Evolutionary conservation across 2,797 vertebrate genomes (phyloP).

Genomic region (Ctenochaetus hawaiiensis): DNA sequence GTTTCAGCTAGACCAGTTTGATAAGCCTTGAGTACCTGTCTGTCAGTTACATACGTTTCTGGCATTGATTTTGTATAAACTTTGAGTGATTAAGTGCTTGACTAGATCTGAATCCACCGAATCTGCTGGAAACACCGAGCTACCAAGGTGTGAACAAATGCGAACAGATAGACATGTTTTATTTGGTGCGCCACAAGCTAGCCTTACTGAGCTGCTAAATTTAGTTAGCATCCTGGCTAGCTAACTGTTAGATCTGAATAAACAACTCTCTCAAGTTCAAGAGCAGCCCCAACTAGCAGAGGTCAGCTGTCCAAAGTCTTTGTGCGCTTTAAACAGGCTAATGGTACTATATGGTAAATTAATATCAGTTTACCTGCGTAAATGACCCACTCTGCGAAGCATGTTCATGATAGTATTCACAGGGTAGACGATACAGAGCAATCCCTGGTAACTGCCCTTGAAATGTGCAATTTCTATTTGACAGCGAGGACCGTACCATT

Average conservation of each 20-base stretch:
- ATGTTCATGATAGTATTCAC: slow-evolving; percentile 61
- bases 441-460: slow-evolving; percentile 78
- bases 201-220: slow-evolving; percentile 41
- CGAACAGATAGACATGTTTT: not conserved
- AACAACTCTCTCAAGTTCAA: slow-evolving; percentile 50
- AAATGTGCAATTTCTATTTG: slow-evolving; percentile 73
- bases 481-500: slow-evolving; percentile 77
- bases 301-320: not conserved
- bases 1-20: not conserved
- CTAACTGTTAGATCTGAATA: slow-evolving; percentile 48
- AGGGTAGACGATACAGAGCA: not conserved
- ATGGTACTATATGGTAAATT: not conserved
- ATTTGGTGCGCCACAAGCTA: slow-evolving; percentile 51
- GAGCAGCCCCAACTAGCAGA: slow-evolving; percentile 1
- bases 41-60: not conserved
- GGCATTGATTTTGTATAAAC: not conserved
- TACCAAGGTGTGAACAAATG: too few relatives aligned
- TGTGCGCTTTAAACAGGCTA: not conserved
- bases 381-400: slow-evolving; percentile 80
- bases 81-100: not conserved
- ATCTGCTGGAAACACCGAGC: not conserved
- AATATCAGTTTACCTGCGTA: slow-evolving; percentile 81
- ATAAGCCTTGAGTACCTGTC: not conserved
- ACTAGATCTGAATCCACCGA: slow-evolving; percentile 1
- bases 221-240: slow-evolving; percentile 58